A percentile compares a stretch with the other conserved stretches of the same genome.
These are phyloP conservation scores for Edolisoma coerulescens DNA, from an alignment of 2,113 vertebrate genomes.

Conservation along the genomic window DNA sequence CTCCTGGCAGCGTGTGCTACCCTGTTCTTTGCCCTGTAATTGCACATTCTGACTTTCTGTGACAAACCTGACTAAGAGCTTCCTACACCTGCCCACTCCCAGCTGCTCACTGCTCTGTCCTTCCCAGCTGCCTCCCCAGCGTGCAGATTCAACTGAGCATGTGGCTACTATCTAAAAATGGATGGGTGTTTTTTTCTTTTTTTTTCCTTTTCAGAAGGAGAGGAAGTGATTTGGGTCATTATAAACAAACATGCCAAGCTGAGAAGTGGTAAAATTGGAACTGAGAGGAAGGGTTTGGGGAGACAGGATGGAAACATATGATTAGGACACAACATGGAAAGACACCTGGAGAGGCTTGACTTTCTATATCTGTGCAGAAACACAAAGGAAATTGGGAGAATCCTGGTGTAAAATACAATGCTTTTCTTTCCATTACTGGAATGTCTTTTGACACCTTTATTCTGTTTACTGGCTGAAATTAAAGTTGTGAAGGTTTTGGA, in stretches of 20 bases:
- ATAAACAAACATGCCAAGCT: neutral
- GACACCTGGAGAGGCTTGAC: neutral
- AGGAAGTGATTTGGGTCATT: slow-evolving; percentile 33
- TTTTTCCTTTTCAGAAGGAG: neutral
- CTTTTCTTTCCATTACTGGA: neutral
- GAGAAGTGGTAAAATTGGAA: slow-evolving; percentile 4
- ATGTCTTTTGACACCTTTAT: neutral
- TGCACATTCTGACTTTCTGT: neutral
- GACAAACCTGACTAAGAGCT: slow-evolving; percentile 19
- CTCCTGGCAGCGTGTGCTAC: neutral
- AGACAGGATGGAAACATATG: neutral
- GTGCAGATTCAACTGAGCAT: neutral
- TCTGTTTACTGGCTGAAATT: neutral
- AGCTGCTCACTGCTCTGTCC: neutral
- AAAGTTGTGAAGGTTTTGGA: neutral
- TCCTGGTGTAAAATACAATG: neutral
- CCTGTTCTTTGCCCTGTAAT: neutral
- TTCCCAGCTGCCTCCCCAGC: neutral
- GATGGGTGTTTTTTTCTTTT: neutral
- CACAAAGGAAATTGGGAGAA: neutral
- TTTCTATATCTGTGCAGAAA: neutral
- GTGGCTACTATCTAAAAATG: slow-evolving; percentile 28
- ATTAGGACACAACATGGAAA: neutral
- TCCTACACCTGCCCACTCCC: slow-evolving; percentile 30
- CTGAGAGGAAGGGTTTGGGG: neutral